phyloP scores from a whole-genome alignment of 1,140 invertebrate species.

The Heliconius nattereri region DNA sequence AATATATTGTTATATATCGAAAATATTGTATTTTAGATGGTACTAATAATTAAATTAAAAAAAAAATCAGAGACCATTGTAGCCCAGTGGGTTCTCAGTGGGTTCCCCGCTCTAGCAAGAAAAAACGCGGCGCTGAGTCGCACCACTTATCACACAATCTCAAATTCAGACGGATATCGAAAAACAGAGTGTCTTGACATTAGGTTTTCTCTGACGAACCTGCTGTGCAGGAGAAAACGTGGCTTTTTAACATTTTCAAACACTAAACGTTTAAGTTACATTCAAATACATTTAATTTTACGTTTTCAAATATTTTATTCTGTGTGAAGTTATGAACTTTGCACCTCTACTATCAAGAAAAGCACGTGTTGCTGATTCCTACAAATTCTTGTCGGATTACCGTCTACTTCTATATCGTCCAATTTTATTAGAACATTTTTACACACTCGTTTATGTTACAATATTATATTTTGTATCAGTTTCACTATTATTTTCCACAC shows the following conservation, averaged over 20 bases:
- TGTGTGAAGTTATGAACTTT: not conserved
- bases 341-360: not conserved
- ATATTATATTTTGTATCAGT: not conserved
- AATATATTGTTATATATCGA: no score
- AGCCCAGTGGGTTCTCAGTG: no score
- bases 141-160: no score
- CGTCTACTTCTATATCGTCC: not conserved
- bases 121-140: no score
- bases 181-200: no score
- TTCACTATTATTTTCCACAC: not conserved
- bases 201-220: no score
- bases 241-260: not conserved
- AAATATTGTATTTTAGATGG: no score
- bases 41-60: no score
- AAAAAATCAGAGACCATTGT: no score
- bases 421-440: not conserved
- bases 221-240: no score
- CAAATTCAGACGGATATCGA: no score
- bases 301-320: not conserved
- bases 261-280: not conserved
- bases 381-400: constrained; percentile 2
- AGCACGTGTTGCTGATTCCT: constrained; percentile 1
- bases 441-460: not conserved
- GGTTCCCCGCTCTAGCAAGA: no score
- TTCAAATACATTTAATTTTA: not conserved